phyloP scores from a whole-genome alignment of 2,797 vertebrate genomes.

The Tiaroga cobitis region DNA sequence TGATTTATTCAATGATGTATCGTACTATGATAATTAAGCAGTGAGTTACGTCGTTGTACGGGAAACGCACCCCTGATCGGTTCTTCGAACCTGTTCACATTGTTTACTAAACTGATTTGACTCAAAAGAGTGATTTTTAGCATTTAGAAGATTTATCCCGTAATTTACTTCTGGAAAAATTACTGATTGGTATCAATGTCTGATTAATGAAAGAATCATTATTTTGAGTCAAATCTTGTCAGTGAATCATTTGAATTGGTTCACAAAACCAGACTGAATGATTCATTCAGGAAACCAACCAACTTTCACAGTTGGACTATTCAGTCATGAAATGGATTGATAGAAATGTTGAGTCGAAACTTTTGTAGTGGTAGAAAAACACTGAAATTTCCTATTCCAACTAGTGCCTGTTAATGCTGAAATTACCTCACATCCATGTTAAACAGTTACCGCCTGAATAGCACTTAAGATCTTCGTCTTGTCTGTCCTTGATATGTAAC shows the following conservation, averaged over 20 bases:
- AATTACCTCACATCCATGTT: background rate
- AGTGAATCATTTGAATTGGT: background rate
- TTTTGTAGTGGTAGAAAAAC: background rate
- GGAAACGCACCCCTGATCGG: too few species aligned
- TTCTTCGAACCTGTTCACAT: too few species aligned
- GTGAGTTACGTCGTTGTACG: too few species aligned
- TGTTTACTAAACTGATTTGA: too few species aligned
- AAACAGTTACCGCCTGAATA: background rate
- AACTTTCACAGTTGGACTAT: background rate
- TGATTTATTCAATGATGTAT: too few species aligned
- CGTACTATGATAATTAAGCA: too few species aligned
- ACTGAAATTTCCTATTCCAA: background rate
- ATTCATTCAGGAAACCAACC: background rate
- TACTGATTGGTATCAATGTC: background rate
- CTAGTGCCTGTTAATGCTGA: background rate
- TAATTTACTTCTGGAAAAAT: background rate
- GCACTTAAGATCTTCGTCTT: background rate
- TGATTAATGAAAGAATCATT: background rate
- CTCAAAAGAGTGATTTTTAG: background rate
- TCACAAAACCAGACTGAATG: background rate
- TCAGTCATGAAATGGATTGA: background rate
- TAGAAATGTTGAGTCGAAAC: background rate
- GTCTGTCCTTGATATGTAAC: background rate
- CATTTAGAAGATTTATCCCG: background rate
- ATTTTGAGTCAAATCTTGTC: background rate